These are phyloP conservation scores for Cephalopachus bancanus DNA, from an alignment of 2,797 vertebrate genomes.

Conservation along the genomic window DNA sequence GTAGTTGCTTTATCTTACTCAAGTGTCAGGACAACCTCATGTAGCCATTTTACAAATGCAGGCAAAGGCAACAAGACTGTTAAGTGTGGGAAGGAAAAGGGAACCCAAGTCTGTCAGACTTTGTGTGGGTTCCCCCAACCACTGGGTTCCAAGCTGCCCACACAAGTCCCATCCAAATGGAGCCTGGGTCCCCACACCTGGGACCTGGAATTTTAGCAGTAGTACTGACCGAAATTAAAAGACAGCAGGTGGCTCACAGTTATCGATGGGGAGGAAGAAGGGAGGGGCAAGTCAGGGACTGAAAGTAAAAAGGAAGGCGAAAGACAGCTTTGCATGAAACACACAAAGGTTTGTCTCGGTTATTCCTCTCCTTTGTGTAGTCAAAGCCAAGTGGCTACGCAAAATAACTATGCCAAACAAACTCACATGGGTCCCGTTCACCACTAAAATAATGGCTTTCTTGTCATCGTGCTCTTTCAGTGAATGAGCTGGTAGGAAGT, in stretches of 20 bases:
- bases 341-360: neutral
- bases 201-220: neutral
- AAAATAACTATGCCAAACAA: neutral
- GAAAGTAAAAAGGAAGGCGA: neutral
- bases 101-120: neutral
- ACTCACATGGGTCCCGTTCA: neutral
- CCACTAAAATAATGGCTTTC: neutral
- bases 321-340: neutral
- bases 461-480: neutral
- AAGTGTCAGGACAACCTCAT: neutral
- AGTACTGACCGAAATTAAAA: neutral
- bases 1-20: neutral
- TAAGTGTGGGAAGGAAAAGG: neutral
- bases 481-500: neutral
- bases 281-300: neutral
- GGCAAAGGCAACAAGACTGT: neutral
- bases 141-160: no score
- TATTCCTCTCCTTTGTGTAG: neutral
- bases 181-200: neutral
- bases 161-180: no score
- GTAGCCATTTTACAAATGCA: neutral
- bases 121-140: neutral
- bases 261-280: neutral
- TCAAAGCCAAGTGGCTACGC: fast-evolving
- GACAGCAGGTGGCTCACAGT: neutral